These are phyloP conservation scores for Geodia barretti DNA, from an alignment of 37 sponge, comb jelly and placozoan species.

Conservation along the genomic window DNA sequence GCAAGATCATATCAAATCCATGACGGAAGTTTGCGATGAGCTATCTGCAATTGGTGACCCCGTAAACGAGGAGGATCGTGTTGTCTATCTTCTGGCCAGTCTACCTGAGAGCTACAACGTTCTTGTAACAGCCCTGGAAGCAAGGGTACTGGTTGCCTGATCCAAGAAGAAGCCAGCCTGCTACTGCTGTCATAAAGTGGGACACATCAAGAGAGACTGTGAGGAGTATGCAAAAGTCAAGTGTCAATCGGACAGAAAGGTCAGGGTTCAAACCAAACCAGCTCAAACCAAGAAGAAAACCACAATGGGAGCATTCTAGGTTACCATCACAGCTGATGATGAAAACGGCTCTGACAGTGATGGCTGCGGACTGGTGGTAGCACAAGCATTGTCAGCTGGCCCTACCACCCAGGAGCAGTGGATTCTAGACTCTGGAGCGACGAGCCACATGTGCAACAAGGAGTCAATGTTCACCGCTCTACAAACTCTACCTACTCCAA, in stretches of 20 bases:
- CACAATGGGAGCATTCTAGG: slow-evolving; percentile 45
- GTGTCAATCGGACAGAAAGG: too few relatives aligned
- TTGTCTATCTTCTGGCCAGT: slow-evolving; percentile 63
- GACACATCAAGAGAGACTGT: slow-evolving; percentile 39
- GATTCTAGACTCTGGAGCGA: slow-evolving; percentile 69
- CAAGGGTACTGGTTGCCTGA: slow-evolving; percentile 17
- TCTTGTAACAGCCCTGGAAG: slow-evolving; percentile 62
- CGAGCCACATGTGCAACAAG: slow-evolving; percentile 42
- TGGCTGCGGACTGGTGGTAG: slow-evolving; percentile 24
- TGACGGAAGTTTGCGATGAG: slow-evolving; percentile 61
- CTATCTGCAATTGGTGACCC: slow-evolving; percentile 33
- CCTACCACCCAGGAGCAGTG: slow-evolving; percentile 10
- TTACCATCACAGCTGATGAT: slow-evolving; percentile 43
- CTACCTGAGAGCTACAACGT: slow-evolving; percentile 51
- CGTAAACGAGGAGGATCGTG: slow-evolving; percentile 48
- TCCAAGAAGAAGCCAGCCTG: slow-evolving; percentile 32
- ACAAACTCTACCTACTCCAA: slow-evolving; percentile 2
- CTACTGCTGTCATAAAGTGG: slow-evolving; percentile 20
- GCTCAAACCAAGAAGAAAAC: slow-evolving; percentile 27
- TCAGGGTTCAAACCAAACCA: slow-evolving; percentile 3
- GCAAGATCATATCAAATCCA: slow-evolving; percentile 55
- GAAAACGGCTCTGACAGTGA: slow-evolving; percentile 26
- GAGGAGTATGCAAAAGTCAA: slow-evolving; percentile 17
- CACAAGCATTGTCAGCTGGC: slow-evolving; percentile 17
- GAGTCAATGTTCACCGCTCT: slow-evolving; percentile 4